These are phyloP conservation scores for Adelphocoris suturalis DNA, from an alignment of 2,888 invertebrate species.

Conservation along the genomic window DNA sequence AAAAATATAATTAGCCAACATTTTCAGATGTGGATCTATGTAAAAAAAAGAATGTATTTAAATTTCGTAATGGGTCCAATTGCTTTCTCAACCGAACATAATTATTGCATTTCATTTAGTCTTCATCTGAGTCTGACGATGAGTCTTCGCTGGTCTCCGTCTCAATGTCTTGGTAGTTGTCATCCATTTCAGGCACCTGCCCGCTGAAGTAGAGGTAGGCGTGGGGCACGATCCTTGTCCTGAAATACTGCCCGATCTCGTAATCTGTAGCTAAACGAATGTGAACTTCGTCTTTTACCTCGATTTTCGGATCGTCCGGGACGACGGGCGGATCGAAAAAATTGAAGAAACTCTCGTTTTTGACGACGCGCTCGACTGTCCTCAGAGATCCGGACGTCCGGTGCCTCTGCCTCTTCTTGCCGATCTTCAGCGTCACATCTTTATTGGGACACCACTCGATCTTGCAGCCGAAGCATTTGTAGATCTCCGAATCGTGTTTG, in stretches of 20 bases:
- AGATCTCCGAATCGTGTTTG: slow-evolving; percentile 96
- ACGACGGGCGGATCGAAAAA: slow-evolving; percentile 96
- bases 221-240: slow-evolving; percentile 94
- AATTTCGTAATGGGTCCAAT: not conserved
- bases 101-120: not conserved
- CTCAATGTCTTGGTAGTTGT: slow-evolving; percentile 63
- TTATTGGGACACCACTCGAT: slow-evolving; percentile 87
- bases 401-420: slow-evolving; percentile 99
- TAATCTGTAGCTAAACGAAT: slow-evolving; percentile 95
- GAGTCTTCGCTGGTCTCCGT: slow-evolving; percentile 60
- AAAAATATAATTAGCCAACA: too few species aligned
- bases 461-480: slow-evolving; percentile 90
- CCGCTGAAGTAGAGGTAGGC: slow-evolving; percentile 93
- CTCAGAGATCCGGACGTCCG: slow-evolving; percentile 95
- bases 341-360: slow-evolving; percentile 99
- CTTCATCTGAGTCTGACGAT: slow-evolving; percentile 57
- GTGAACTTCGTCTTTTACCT: slow-evolving; percentile 93
- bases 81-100: not conserved
- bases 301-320: slow-evolving; percentile 90
- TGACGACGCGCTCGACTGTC: slow-evolving; percentile 95
- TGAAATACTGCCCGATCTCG: slow-evolving; percentile 98
- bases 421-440: slow-evolving; percentile 96
- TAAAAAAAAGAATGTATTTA: not conserved
- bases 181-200: slow-evolving; percentile 63
- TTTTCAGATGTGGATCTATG: not conserved